Evolutionary conservation across 2,113 vertebrate species (phyloP).

Genomic region (Geococcyx californianus): DNA sequence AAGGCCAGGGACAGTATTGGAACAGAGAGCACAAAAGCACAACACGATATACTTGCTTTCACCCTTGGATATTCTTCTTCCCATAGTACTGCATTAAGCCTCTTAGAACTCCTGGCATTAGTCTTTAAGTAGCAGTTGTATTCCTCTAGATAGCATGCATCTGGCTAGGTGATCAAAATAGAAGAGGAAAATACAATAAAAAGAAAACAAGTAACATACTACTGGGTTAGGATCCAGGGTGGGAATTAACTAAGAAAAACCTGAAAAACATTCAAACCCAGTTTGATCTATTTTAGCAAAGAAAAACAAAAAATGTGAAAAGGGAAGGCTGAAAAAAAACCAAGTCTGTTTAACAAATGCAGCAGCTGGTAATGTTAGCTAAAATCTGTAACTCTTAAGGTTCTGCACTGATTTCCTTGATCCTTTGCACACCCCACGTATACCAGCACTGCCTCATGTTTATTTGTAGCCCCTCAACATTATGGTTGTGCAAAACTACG

Average conservation of each 20-base stretch:
- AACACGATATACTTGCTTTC: not conserved
- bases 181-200: not conserved
- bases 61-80: not conserved
- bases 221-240: not conserved
- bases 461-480: no score
- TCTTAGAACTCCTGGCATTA: not conserved
- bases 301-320: not conserved
- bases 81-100: not conserved
- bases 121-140: not conserved
- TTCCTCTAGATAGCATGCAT: not conserved
- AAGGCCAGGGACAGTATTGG: not conserved
- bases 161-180: not conserved
- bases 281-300: not conserved
- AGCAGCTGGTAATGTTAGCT: not conserved
- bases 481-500: not conserved
- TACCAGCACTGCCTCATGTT: rapidly evolving
- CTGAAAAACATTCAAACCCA: not conserved
- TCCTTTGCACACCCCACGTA: not conserved
- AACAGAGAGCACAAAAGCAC: not conserved
- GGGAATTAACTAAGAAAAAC: not conserved
- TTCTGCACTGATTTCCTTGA: not conserved
- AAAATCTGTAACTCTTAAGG: not conserved
- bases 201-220: not conserved
- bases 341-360: not conserved
- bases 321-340: not conserved